Evolutionary conservation across 2,113 vertebrate species (phyloP).

Genomic region (Brienomyrus longianalis): DNA sequence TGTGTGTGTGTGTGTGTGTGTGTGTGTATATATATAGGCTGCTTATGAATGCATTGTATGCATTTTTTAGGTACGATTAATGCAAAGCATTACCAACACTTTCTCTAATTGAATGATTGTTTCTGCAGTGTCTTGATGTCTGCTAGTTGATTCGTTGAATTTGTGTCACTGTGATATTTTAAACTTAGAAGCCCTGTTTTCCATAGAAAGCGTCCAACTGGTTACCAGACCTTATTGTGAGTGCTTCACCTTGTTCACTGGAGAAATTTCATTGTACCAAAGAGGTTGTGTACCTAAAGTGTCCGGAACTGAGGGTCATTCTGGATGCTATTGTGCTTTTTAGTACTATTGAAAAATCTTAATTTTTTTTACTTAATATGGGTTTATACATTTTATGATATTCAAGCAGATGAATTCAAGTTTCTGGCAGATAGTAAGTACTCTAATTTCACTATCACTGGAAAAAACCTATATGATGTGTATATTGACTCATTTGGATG

Average conservation of each 20-base stretch:
- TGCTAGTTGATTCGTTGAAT: neutral
- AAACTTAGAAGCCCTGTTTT: neutral
- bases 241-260: neutral
- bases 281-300: neutral
- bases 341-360: neutral
- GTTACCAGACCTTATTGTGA: neutral
- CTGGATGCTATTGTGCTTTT: neutral
- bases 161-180: neutral
- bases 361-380: neutral
- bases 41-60: neutral
- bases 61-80: neutral
- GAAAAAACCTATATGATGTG: neutral
- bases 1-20: neutral
- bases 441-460: neutral
- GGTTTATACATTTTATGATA: neutral
- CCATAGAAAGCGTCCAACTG: neutral
- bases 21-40: neutral
- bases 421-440: neutral
- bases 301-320: neutral
- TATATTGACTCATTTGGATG: neutral
- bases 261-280: neutral
- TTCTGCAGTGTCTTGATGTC: neutral
- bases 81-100: neutral
- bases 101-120: neutral
- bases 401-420: neutral